Base-by-base conservation (phyloP, 2,797 vertebrate species). In the Hylomyscus alleni region DNA sequence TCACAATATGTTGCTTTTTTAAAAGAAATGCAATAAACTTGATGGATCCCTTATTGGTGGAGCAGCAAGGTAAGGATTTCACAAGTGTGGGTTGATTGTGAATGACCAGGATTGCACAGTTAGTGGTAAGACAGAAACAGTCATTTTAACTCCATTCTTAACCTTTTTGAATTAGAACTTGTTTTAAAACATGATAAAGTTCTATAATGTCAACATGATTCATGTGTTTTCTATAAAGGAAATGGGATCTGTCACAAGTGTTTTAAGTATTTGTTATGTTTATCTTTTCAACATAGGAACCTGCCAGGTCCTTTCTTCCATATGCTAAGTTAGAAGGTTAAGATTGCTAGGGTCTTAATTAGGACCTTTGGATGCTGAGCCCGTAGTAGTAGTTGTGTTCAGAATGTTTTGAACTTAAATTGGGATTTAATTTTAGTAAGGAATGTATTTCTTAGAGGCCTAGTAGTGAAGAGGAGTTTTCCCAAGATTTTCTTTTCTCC, bases 51-150 rank as follows among this genome's bases (percentile, higher is more conserved):
- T 93, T 44, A 44, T 44, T 44, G 44, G 6, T 44, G 44, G 82
- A 87, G 22, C 84, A 84, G 44, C 96, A 80, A 96, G 96, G 95
- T 97, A 92, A 96, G 95, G 54, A 10, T 89, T 87, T 29, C 7
- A 50, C 14, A n/a, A 19, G 76, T 87, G 0, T 84, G 29, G 24
- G 93, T 50, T 92, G 4, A 90, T 88, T 73, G 62, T 91, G 56
- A 84, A 31, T 29, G 90, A 75, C 88, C 56, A 83, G 22, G 65
- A 85, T 56, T 67, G 0, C 84, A 40, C 15, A 56, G 6, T 85
- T 44, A 31, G 50, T 91, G 78, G 31, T n/a, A 84, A 69, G 89
- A 58, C 52, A 12, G 24, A 83, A 72, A 60, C 76, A 0, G 80
- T 69, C 76, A 34, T 60, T 37, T 78, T 26, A 76, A 54, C 15